Conservation (phyloP, 2,113 vertebrate genomes). For the Barbus barbus region DNA sequence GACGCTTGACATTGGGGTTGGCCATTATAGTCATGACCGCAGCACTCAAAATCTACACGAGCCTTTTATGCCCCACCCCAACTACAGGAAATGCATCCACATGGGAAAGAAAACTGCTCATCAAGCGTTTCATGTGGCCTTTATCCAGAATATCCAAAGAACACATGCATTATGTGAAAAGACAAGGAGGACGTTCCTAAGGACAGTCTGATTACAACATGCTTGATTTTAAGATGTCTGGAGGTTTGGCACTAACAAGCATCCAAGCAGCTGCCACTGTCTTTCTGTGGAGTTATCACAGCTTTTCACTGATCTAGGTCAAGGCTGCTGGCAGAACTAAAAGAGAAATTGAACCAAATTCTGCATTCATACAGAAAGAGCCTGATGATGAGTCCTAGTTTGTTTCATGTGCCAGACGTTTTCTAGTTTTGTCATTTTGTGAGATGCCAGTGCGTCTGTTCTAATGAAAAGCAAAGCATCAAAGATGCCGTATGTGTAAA, state of each 20-base stretch:
- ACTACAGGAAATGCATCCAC: neutral
- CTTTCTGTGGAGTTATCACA: conserved; percentile 34
- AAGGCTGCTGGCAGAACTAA: conserved; percentile 38
- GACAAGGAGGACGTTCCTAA: neutral
- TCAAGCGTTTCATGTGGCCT: neutral
- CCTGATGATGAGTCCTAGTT: conserved; percentile 14
- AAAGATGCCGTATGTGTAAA: neutral
- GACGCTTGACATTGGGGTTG: neutral
- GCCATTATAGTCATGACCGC: neutral
- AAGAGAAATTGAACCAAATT: conserved; percentile 28
- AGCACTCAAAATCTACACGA: neutral
- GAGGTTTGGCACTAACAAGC: conserved; percentile 28
- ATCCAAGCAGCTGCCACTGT: conserved; percentile 42
- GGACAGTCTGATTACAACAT: conserved; percentile 1
- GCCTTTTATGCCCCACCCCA: neutral
- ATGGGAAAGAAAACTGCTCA: neutral
- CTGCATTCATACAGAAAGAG: conserved; percentile 26
- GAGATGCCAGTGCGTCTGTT: neutral
- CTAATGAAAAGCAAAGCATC: conserved; percentile 6
- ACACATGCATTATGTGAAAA: neutral
- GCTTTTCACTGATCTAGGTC: conserved; percentile 46
- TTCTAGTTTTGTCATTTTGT: conserved; percentile 17
- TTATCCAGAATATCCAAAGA: conserved; percentile 10
- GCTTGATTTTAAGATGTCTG: conserved; percentile 28
- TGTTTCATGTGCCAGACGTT: conserved; percentile 3